Evolutionary conservation across 2,888 invertebrate species (phyloP).

Genomic region (Apotomis turbidana): DNA sequence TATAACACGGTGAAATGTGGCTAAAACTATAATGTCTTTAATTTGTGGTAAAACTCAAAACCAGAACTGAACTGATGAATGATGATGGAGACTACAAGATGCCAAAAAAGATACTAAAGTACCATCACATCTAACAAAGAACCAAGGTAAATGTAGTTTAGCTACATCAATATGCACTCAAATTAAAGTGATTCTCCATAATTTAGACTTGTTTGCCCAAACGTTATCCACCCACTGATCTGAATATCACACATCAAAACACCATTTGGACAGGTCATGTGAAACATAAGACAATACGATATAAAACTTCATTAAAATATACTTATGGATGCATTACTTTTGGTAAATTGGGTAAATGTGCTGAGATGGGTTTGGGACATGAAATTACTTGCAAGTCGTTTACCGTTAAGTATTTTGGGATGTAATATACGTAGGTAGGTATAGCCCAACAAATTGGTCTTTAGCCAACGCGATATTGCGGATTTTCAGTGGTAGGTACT

Average conservation of each 20-base stretch:
- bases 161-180: constrained; percentile 19
- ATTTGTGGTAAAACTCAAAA: too few relatives aligned
- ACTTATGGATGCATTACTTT: constrained; percentile 44
- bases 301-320: constrained; percentile 51
- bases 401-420: not conserved
- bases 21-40: too few relatives aligned
- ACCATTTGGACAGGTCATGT: constrained; percentile 50
- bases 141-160: not conserved
- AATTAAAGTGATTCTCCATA: constrained; percentile 20
- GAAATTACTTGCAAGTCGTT: constrained; percentile 27
- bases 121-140: not conserved
- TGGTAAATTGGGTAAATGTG: constrained; percentile 35
- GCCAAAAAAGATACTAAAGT: too few relatives aligned
- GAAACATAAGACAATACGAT: constrained; percentile 49
- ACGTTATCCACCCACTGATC: constrained; percentile 39
- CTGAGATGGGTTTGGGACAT: constrained; percentile 17
- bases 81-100: too few relatives aligned
- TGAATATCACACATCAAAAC: constrained; percentile 53
- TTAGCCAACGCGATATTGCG: too few relatives aligned
- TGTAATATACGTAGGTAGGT: too few relatives aligned
- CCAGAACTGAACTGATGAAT: too few relatives aligned
- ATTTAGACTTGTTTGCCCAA: constrained; percentile 22
- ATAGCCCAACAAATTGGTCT: too few relatives aligned
- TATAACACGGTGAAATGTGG: too few relatives aligned
- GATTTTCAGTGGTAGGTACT: too few relatives aligned